Evolutionary conservation across 30 jellyfish, hydroid and myxozoan species (phyloP), one percentile per base, ranked within the genome.

Genomic region (Turritopsis dohrnii): DNA sequence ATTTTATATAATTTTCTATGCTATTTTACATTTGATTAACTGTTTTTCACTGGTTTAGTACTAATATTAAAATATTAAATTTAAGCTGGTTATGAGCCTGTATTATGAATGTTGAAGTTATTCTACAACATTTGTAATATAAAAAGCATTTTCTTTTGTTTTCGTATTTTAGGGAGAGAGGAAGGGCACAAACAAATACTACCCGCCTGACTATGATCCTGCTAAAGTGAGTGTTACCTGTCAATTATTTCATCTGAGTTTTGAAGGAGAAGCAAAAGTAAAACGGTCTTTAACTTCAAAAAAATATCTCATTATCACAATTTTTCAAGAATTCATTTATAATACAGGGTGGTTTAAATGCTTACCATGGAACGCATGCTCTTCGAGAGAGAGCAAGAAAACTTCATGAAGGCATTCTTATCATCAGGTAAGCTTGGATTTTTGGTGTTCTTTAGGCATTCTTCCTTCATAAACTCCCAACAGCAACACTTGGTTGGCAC

Each of bases 121-220:
- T n/a, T n/a, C n/a, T n/a, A n/a, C n/a, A n/a, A n/a, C n/a, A n/a
- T n/a, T n/a, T n/a, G n/a, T 41, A 41, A 41, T 41, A 41, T 41
- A 13, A 41, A 41, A 13, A 41, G 13, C 60, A 41, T 1, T 3
- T 66, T 69, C 28, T 81, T 1, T 22, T 81, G 65, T 74, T 18
- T 60, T n/a, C n/a, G 18, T 28, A 28, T 88, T 82, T 83, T 54
- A 95, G 99, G 97, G 97, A 84, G 99, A 95, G 81, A 83, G 99
- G 71, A 95, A 95, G 54, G 99, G 97, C n/a, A 94, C 88, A 30
- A 95, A 95, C 86, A 90, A 95, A 53, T 95, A 95, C 75, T 95
- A 95, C 73, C 99, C 99, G 1, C 99, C 99, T 28, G 99, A 95
- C 54, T 95, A 95, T 89, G 93, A 85, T 29, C 99, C 99, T 8